Evolutionary conservation across 2,888 invertebrate genomes (phyloP), one percentile per base, ranked within the genome.

Genomic region (Caenorhabditis parvicauda): DNA sequence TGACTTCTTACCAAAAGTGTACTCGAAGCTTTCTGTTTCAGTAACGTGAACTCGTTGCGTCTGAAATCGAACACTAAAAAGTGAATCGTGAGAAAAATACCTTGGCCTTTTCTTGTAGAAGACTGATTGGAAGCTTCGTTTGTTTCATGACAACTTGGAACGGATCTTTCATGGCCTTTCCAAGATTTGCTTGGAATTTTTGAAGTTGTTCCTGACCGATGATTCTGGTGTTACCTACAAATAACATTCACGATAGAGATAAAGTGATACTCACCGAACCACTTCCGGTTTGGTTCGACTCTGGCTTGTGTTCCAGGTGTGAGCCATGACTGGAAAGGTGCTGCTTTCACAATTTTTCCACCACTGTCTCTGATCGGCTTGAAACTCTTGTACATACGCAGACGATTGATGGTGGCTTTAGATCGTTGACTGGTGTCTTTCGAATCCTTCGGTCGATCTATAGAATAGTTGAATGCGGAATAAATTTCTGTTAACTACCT

Each of bases 381-480:
- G 82, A 91, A 93, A 84, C 94, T 94, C 72, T 92, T 88, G 84
- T 99, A 99, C 96, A 99, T 98, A 83, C 92, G 91, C 67, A 99
- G 84, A 45, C 98, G 87, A 81, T 92, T 94, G 63, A 99, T 96
- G 0, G 98, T 99, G 14, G 89, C 88, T 82, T 90, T 91, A 14
- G 92, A 90, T 43, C 72, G 68, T 48, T 61, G 54, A 38, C 53
- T 65, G 38, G 44, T 52, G 43, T 67, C 62, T 19, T 58, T 59
- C 3, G 57, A 44, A 44, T 69, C 71, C 9, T 60, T 56, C 47
- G 54, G 64, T 25, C 14, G 88, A 86, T 49, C 92, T 86, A 71
- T 45, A n/a, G 9, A 32, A 32, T 12, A 32, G n/a, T 39, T 6
- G 27, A 19, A n/a, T 60, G 28, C 4, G 19, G 27, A 3, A 19